phyloP scores from a whole-genome alignment of 2,888 invertebrate genomes.

The Strigamia transsilvanica region DNA sequence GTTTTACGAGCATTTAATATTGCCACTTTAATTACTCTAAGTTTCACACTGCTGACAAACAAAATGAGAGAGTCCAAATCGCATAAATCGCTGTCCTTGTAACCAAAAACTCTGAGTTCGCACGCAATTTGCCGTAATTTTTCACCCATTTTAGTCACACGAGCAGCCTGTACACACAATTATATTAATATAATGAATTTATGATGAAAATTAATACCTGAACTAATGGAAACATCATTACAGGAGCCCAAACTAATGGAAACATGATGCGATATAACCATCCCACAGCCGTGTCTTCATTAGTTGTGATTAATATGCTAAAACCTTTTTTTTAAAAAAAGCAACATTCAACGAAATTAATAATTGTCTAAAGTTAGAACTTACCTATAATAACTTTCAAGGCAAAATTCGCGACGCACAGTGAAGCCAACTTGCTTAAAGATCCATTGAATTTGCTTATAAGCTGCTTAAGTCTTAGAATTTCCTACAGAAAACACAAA shows the following conservation, averaged over 20 bases:
- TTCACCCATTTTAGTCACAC: constrained; percentile 63
- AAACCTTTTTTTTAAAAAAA: constrained; percentile 59
- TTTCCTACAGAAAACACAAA: constrained; percentile 60
- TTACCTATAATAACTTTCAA: constrained; percentile 61
- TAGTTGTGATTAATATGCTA: constrained; percentile 61
- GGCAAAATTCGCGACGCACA: constrained; percentile 62
- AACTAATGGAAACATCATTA: constrained; percentile 62
- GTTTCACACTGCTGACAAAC: constrained; percentile 61
- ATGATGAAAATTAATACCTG: constrained; percentile 60
- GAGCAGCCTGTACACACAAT: constrained; percentile 64
- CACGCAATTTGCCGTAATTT: constrained; percentile 63
- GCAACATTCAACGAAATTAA: background rate
- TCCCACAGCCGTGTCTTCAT: constrained; percentile 59
- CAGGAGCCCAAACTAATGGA: constrained; percentile 61
- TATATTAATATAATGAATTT: background rate
- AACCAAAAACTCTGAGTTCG: constrained; percentile 64
- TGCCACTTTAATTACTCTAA: constrained; percentile 60
- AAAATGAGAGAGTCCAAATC: constrained; percentile 64
- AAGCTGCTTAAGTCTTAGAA: constrained; percentile 61
- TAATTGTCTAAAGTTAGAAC: background rate
- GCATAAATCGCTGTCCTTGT: constrained; percentile 61
- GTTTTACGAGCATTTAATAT: background rate
- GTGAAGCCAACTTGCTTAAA: constrained; percentile 63
- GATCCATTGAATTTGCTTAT: constrained; percentile 62
- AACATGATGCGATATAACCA: constrained; percentile 62